Percentiles rank a stretch among this genome's conserved stretches.
These are phyloP conservation scores for Erebia epiphron DNA, from an alignment of 2,888 invertebrate genomes.

Conservation along the genomic window DNA sequence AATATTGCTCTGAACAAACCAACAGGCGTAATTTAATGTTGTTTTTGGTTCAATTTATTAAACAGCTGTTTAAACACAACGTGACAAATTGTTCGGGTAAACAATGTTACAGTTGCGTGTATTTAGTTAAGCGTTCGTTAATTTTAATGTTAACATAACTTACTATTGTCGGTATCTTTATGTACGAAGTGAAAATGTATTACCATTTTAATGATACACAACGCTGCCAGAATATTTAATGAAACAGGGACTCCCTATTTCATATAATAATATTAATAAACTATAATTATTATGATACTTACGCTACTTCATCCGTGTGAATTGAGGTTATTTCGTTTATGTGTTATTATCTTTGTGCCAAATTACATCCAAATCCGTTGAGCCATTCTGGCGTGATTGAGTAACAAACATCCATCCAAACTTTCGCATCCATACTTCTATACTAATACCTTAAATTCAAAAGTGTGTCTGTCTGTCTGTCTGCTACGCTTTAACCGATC, in stretches of 20 bases:
- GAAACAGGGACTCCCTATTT: neutral
- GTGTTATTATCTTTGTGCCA: too few relatives aligned
- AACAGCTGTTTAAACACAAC: neutral
- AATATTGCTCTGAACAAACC: slow-evolving; percentile 44
- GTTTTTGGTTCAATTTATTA: slow-evolving; percentile 29
- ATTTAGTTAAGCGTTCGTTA: slow-evolving; percentile 9
- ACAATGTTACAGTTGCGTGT: neutral
- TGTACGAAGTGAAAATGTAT: neutral
- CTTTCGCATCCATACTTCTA: too few relatives aligned
- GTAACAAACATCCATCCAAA: too few relatives aligned
- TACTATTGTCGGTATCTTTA: neutral
- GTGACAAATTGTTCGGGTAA: slow-evolving; percentile 1
- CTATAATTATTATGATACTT: too few relatives aligned
- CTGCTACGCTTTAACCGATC: too few relatives aligned
- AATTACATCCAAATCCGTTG: too few relatives aligned
- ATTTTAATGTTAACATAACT: slow-evolving; percentile 3
- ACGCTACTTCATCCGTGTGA: too few relatives aligned
- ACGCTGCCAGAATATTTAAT: neutral
- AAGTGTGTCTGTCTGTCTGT: too few relatives aligned
- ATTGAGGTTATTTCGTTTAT: too few relatives aligned
- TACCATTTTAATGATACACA: neutral
- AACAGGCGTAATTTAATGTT: slow-evolving; percentile 44
- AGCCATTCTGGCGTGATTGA: too few relatives aligned
- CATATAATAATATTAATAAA: too few relatives aligned
- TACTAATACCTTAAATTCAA: too few relatives aligned